Base-by-base conservation (phyloP, 2,797 vertebrate genomes). In the Squalus acanthias region DNA sequence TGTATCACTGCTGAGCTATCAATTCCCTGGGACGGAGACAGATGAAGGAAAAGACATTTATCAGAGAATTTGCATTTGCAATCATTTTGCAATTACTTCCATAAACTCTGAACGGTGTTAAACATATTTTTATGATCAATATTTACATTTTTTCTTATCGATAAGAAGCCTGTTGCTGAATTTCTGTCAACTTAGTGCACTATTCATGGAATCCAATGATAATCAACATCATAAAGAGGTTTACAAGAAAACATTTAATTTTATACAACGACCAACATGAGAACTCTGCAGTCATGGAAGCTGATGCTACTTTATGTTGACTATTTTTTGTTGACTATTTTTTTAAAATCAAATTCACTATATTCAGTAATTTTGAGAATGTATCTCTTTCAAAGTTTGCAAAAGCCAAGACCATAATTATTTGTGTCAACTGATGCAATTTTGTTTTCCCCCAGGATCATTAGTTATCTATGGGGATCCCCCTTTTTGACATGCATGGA, bases 11-110 rank as follows among this genome's bases (percentile, higher is more conserved):
- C 46, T 7, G 67, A 33, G 1, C 94, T 95, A 74, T 95, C 70
- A 74, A 72, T 74, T 72, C 67, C 60, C 46, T 74, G 69, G 94
- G 26, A 74, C 53, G 46, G 69, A 74, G 92, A 70, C 22, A 3
- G 67, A 95, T 91, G 53, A 91, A 70, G 65, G 39, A 26, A 72
- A 24, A 46, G 93, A 24, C 46, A 50, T 72, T 33, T 24, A 50
- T 67, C 67, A 50, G 69, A 95, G 67, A 70, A 50, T 57, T 95
- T 95, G 69, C 93, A 50, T 57, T 95, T 95, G 69, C 93, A 26
- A 50, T 72, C 24, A 95, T 29, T 91, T 53, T 95, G 46, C 53
- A 72, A 8, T 20, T 13, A 50, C 7, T 72, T 29, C 39, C 46
- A 95, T 69, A 39, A 65, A 50, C 65, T 24, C 93, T 57, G 26